phyloP scores from a whole-genome alignment of 2,113 vertebrate species.

The Rhipidura dahli region DNA sequence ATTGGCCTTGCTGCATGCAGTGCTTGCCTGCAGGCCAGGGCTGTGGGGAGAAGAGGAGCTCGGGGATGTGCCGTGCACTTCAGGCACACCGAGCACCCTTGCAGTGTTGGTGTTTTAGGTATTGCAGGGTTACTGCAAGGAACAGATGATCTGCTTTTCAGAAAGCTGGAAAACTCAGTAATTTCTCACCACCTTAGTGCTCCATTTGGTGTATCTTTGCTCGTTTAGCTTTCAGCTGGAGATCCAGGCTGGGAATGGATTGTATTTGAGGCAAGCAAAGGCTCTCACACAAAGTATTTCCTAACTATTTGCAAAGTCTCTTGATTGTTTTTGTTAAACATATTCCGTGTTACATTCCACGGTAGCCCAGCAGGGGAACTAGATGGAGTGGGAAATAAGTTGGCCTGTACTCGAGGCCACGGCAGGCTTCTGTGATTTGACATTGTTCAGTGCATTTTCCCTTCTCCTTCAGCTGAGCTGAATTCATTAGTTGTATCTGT shows the following conservation, averaged over 20 bases:
- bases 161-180: not conserved
- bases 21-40: not conserved
- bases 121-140: not conserved
- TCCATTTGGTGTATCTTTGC: not conserved
- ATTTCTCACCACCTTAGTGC: not conserved
- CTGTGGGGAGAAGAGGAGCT: not conserved
- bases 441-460: not conserved
- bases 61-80: not conserved
- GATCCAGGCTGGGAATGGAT: not conserved
- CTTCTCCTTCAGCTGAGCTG: not conserved
- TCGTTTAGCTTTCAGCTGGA: not conserved
- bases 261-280: not conserved
- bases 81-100: not conserved
- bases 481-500: conserved; percentile 15
- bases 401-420: not conserved
- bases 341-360: not conserved
- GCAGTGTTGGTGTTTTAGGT: not conserved
- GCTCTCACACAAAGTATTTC: not conserved
- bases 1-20: not conserved
- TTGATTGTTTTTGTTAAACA: conserved; percentile 13
- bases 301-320: not conserved
- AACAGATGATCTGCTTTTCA: not conserved
- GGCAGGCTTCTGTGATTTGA: not conserved
- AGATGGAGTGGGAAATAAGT: not conserved
- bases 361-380: not conserved